Conservation (phyloP, 2,888 invertebrate genomes). For the Panzeria rudis region DNA sequence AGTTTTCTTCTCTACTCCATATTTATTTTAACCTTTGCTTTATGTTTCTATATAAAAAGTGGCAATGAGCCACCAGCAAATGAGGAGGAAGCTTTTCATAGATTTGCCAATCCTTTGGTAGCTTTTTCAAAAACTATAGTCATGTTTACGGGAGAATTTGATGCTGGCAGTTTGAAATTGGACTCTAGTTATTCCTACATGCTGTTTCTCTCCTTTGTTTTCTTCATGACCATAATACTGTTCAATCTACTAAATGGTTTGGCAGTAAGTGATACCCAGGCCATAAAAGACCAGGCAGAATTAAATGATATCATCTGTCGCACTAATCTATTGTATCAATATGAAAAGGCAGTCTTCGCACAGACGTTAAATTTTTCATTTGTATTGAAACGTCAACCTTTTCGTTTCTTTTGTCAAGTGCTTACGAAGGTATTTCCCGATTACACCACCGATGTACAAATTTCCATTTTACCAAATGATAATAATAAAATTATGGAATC, state of each 20-base stretch:
- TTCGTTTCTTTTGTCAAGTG: conserved; percentile 81
- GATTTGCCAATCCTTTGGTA: conserved; percentile 88
- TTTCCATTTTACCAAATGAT: conserved; percentile 88
- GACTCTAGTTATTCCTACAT: conserved; percentile 88
- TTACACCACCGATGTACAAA: conserved; percentile 86
- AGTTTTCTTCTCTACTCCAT: conserved; percentile 92
- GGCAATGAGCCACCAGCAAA: conserved; percentile 81
- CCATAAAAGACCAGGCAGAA: conserved; percentile 91
- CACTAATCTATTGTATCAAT: conserved; percentile 89
- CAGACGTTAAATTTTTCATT: conserved; percentile 74
- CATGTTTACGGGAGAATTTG: conserved; percentile 94
- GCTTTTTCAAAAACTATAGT: conserved; percentile 93
- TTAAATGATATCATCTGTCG: conserved; percentile 90
- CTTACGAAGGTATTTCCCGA: conserved; percentile 88
- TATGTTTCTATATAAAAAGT: conserved; percentile 90
- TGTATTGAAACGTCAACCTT: conserved; percentile 77
- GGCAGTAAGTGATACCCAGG: conserved; percentile 92
- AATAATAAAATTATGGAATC: conserved; percentile 86
- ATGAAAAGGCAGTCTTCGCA: conserved; percentile 88
- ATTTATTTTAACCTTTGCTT: conserved; percentile 91
- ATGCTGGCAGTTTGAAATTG: conserved; percentile 91
- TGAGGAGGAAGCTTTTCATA: conserved; percentile 84
- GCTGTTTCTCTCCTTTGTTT: conserved; percentile 91
- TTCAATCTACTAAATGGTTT: conserved; percentile 93
- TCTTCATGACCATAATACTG: conserved; percentile 92